A percentile compares a stretch with the other conserved stretches of the same genome.
phyloP scores from a whole-genome alignment of 2,888 invertebrate genomes.

The Coenonympha arcania region DNA sequence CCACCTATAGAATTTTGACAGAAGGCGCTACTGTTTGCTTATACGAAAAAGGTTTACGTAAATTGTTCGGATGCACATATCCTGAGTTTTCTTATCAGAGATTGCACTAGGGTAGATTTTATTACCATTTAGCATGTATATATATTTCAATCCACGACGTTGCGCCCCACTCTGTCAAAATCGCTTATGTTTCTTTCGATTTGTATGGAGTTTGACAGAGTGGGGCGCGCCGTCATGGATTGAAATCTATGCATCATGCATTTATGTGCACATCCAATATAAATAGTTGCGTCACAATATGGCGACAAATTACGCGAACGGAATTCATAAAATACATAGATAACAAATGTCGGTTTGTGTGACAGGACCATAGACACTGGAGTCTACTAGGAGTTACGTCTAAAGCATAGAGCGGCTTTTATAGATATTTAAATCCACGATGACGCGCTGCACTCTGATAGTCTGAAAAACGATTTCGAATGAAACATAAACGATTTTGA shows the following conservation, averaged over 20 bases:
- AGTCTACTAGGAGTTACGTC: constrained; percentile 14
- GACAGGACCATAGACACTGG: constrained; percentile 26
- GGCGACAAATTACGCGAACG: constrained; percentile 21
- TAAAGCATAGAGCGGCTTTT: background rate
- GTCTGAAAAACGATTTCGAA: background rate
- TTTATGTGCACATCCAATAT: constrained; percentile 21
- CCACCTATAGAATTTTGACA: no score
- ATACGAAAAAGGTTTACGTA: no score
- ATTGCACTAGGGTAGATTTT: no score
- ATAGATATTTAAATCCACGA: background rate
- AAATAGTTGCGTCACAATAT: constrained; percentile 20
- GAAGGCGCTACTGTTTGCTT: no score
- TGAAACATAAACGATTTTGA: no score
- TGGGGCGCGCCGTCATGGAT: no score
- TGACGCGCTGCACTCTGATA: background rate
- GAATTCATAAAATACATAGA: constrained; percentile 31
- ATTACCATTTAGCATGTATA: background rate
- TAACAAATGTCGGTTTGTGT: constrained; percentile 33
- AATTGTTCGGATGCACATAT: no score
- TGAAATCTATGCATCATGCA: background rate
- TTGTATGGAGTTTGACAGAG: no score
- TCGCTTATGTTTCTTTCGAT: no score
- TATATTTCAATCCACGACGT: no score
- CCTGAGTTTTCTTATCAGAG: no score
- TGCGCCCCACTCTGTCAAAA: no score